A percentile compares a stretch with the other conserved stretches of the same genome.
These are phyloP conservation scores for Thymelicus acteon DNA, from an alignment of 2,888 invertebrate species.

Conservation along the genomic window DNA sequence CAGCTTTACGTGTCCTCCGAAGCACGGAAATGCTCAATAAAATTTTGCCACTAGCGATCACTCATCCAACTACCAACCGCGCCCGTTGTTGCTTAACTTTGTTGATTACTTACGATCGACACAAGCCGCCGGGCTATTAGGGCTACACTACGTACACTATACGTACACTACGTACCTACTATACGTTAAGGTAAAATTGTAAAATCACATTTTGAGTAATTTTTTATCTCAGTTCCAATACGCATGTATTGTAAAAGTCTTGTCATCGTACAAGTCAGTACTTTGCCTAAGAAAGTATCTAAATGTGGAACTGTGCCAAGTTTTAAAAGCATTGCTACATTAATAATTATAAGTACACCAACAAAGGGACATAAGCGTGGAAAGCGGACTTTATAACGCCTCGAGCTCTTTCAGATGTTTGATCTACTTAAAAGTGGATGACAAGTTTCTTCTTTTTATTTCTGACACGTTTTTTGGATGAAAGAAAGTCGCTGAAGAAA, in stretches of 20 bases:
- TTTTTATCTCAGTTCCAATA: background rate
- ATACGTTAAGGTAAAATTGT: too few relatives aligned
- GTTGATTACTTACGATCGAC: too few relatives aligned
- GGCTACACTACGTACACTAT: too few relatives aligned
- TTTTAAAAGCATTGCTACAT: constrained; percentile 38
- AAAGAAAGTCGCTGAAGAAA: too few relatives aligned
- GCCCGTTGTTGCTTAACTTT: too few relatives aligned
- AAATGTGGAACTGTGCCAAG: constrained; percentile 26
- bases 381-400: constrained; percentile 30
- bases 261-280: background rate
- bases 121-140: too few relatives aligned
- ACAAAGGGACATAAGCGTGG: constrained; percentile 29
- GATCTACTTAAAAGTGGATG: constrained; percentile 27
- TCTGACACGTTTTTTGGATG: constrained; percentile 5
- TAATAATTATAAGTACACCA: constrained; percentile 36
- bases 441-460: constrained; percentile 19
- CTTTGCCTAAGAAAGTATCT: constrained; percentile 23
- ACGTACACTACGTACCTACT: too few relatives aligned
- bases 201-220: too few relatives aligned
- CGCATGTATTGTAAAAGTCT: background rate
- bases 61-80: too few relatives aligned
- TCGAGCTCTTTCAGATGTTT: constrained; percentile 30
- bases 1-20: too few relatives aligned
- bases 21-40: too few relatives aligned
- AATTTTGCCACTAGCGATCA: too few relatives aligned